phyloP scores from a whole-genome alignment of 2,888 invertebrate genomes.

The Parascotia fuliginaria region DNA sequence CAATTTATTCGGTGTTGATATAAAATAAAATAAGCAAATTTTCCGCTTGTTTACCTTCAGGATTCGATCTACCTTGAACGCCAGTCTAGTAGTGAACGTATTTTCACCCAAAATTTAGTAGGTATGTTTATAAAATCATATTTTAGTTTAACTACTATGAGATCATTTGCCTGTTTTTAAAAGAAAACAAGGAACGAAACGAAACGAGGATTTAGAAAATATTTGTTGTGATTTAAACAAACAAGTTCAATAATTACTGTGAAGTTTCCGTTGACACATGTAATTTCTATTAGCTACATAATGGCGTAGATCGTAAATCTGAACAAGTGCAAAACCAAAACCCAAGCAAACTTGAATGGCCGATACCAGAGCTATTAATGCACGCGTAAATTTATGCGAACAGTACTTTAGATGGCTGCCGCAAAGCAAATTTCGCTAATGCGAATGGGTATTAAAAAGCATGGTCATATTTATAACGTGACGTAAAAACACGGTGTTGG shows the following conservation, averaged over 20 bases:
- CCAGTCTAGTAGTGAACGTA: slow-evolving; percentile 16
- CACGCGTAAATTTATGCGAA: slow-evolving; percentile 37
- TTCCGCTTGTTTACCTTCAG: slow-evolving; percentile 29
- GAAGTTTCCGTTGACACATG: slow-evolving; percentile 20
- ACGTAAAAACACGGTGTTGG: slow-evolving; percentile 40
- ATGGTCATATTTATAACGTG: slow-evolving; percentile 52
- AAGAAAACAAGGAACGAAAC: slow-evolving; percentile 3
- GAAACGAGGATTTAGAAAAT: background rate
- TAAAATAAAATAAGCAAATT: slow-evolving; percentile 36
- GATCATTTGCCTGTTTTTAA: slow-evolving; percentile 11
- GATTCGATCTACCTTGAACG: slow-evolving; percentile 21
- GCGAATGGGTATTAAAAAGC: slow-evolving; percentile 45
- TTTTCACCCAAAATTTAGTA: slow-evolving; percentile 6
- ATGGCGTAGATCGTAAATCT: slow-evolving; percentile 1
- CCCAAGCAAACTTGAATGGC: slow-evolving; percentile 7
- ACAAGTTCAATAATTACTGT: slow-evolving; percentile 23
- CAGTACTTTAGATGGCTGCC: slow-evolving; percentile 24
- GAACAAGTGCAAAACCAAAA: slow-evolving; percentile 5
- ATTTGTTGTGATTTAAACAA: background rate
- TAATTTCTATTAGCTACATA: slow-evolving; percentile 7
- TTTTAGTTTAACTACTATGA: slow-evolving; percentile 4
- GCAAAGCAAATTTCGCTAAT: slow-evolving; percentile 41
- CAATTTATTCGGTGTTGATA: slow-evolving; percentile 53
- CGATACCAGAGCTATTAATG: slow-evolving; percentile 12
- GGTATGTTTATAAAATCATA: slow-evolving; percentile 22